These are phyloP conservation scores for Tyrophagus putrescentiae DNA, from an alignment of 1,140 invertebrate species.

Conservation along the genomic window DNA sequence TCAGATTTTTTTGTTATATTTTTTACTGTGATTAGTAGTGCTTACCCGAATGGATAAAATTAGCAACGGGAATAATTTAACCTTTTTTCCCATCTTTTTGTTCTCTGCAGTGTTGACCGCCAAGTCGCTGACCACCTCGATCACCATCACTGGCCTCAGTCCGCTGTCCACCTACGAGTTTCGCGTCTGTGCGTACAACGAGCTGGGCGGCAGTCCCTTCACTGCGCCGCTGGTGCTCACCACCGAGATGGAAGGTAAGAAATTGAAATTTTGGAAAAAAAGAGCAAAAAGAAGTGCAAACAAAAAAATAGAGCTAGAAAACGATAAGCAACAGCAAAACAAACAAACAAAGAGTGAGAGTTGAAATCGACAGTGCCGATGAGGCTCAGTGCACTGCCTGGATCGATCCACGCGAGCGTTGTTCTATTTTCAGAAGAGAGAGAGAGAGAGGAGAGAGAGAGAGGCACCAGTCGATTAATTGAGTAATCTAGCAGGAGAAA, in stretches of 20 bases:
- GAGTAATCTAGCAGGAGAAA: too few species aligned
- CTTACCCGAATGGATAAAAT: not conserved
- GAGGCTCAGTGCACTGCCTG: too few species aligned
- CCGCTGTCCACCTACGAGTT: conserved; percentile 84
- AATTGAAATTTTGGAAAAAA: not conserved
- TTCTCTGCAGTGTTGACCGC: not conserved
- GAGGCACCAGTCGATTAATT: too few species aligned
- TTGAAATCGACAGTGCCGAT: too few species aligned
- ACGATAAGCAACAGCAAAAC: too few species aligned
- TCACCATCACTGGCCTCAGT: conserved; percentile 39
- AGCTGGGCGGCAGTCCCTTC: conserved; percentile 74
- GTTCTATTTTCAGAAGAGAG: not conserved
- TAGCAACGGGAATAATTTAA: not conserved
- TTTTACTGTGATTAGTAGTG: not conserved
- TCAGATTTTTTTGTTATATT: too few species aligned
- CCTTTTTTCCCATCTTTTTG: not conserved
- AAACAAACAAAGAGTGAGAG: too few species aligned
- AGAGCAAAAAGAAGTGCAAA: not conserved
- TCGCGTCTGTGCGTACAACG: conserved; percentile 80
- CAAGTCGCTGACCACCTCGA: conserved; percentile 12
- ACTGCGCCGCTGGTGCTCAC: conserved; percentile 81
- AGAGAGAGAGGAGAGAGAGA: too few species aligned
- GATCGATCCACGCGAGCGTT: not conserved
- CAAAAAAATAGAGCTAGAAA: too few species aligned
- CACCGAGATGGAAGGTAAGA: conserved; percentile 68